These are phyloP conservation scores for Caenorhabditis uteleia DNA, from an alignment of 2,888 invertebrate genomes.

Conservation along the genomic window DNA sequence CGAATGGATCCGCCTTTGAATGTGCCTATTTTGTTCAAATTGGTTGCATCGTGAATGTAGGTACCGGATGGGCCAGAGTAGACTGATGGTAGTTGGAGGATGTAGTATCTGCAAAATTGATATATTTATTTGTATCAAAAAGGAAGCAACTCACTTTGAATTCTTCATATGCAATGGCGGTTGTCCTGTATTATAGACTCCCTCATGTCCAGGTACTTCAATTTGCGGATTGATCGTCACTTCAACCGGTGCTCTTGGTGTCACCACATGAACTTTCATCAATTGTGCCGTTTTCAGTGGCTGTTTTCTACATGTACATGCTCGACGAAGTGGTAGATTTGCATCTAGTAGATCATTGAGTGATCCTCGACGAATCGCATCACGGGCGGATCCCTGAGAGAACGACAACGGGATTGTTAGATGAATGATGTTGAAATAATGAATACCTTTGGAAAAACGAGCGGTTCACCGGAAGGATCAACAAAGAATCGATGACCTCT, in stretches of 20 bases:
- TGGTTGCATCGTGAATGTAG: constrained; percentile 26
- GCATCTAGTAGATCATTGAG: constrained; percentile 75
- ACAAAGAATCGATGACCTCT: constrained; percentile 94
- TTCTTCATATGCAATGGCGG: constrained; percentile 51
- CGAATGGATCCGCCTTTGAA: constrained; percentile 27
- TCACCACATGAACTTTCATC: constrained; percentile 84
- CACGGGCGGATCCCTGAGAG: constrained; percentile 7
- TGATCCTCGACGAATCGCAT: constrained; percentile 4
- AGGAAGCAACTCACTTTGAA: constrained; percentile 40
- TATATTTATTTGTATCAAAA: background rate
- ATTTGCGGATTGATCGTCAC: constrained; percentile 84
- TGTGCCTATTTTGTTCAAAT: constrained; percentile 20
- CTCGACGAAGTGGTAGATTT: constrained; percentile 87
- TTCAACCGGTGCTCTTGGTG: constrained; percentile 88
- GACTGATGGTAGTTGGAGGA: constrained; percentile 57
- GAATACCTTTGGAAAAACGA: constrained; percentile 27
- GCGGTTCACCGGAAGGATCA: constrained; percentile 63
- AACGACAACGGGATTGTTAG: background rate
- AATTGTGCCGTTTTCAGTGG: constrained; percentile 39
- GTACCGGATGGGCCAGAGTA: constrained; percentile 52
- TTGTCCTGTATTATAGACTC: constrained; percentile 52
- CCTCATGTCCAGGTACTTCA: constrained; percentile 70
- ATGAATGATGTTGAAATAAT: background rate
- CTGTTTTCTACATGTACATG: constrained; percentile 80
- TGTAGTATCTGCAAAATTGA: constrained; percentile 40